These are phyloP conservation scores for Acanthosepion pharaonis DNA, from an alignment of 2,888 invertebrate species.

Conservation along the genomic window DNA sequence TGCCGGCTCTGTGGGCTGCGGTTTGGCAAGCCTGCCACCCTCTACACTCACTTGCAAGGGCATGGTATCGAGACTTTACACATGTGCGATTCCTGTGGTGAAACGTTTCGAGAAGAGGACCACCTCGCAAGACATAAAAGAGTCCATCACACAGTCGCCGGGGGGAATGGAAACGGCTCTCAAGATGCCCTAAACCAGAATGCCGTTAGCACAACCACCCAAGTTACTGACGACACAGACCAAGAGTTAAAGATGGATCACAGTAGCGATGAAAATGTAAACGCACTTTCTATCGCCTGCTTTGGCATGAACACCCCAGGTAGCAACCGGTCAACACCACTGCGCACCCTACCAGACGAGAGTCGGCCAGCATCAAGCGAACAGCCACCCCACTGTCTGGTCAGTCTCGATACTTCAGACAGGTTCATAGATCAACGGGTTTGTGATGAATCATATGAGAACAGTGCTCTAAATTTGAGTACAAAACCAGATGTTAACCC, in stretches of 20 bases:
- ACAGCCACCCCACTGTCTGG: conserved; percentile 41
- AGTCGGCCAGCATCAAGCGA: conserved; percentile 40
- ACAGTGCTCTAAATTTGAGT: conserved; percentile 38
- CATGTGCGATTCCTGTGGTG: conserved; percentile 64
- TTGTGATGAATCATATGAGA: conserved; percentile 37
- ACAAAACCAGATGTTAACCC: conserved; percentile 38
- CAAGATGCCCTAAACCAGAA: conserved; percentile 42
- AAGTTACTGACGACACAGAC: conserved; percentile 25
- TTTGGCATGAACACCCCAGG: conserved; percentile 41
- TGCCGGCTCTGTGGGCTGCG: conserved; percentile 64
- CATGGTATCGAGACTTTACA: conserved; percentile 61
- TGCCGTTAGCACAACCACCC: conserved; percentile 40
- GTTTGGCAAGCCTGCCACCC: conserved; percentile 59
- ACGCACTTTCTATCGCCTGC: conserved; percentile 39
- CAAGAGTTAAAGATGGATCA: conserved; percentile 46
- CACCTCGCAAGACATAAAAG: conserved; percentile 62
- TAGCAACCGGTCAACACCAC: conserved; percentile 44
- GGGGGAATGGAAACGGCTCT: conserved; percentile 35
- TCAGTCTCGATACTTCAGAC: conserved; percentile 24
- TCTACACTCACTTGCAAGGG: conserved; percentile 60
- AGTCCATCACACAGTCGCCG: conserved; percentile 52
- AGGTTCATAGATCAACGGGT: conserved; percentile 22
- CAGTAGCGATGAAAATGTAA: conserved; percentile 43
- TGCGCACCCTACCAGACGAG: conserved; percentile 44
- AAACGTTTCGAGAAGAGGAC: conserved; percentile 62